These are phyloP conservation scores for Parambassis ranga DNA, from an alignment of 2,797 vertebrate species.

Conservation along the genomic window DNA sequence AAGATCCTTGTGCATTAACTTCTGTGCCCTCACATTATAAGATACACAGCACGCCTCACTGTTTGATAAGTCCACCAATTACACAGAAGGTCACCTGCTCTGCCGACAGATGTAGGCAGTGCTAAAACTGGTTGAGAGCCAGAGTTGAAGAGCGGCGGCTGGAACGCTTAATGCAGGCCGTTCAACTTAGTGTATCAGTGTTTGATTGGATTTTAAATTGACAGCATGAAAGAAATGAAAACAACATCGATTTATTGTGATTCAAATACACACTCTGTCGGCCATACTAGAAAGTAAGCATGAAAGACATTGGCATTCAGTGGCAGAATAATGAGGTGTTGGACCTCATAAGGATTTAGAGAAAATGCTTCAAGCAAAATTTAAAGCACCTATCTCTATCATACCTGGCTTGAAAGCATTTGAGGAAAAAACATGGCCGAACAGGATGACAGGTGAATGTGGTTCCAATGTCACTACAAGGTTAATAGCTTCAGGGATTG, in stretches of 20 bases:
- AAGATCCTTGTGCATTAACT: neutral
- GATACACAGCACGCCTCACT: constrained; percentile 1
- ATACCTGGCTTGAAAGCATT: constrained; percentile 5
- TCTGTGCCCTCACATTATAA: constrained; percentile 13
- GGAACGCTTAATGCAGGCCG: neutral
- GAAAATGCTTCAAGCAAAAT: constrained; percentile 18
- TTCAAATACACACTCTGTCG: neutral
- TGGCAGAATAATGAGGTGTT: constrained; percentile 25
- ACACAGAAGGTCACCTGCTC: constrained; percentile 13
- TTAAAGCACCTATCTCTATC: constrained; percentile 19
- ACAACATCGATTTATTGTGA: too few relatives aligned
- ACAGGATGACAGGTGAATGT: constrained; percentile 28
- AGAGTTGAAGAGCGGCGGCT: constrained; percentile 14
- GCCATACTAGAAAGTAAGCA: neutral
- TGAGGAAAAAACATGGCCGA: constrained; percentile 18
- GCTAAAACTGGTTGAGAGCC: neutral
- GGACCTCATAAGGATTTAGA: constrained; percentile 26
- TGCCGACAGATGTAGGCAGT: constrained; percentile 14
- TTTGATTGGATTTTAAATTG: neutral
- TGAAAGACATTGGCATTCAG: constrained; percentile 28
- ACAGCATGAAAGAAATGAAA: too few relatives aligned
- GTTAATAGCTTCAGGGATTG: neutral
- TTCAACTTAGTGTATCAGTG: neutral
- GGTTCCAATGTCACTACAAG: constrained; percentile 20
- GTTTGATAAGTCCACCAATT: constrained; percentile 21